phyloP scores from a whole-genome alignment of 2,113 vertebrate species.

The Brachyhypopomus gauderio region DNA sequence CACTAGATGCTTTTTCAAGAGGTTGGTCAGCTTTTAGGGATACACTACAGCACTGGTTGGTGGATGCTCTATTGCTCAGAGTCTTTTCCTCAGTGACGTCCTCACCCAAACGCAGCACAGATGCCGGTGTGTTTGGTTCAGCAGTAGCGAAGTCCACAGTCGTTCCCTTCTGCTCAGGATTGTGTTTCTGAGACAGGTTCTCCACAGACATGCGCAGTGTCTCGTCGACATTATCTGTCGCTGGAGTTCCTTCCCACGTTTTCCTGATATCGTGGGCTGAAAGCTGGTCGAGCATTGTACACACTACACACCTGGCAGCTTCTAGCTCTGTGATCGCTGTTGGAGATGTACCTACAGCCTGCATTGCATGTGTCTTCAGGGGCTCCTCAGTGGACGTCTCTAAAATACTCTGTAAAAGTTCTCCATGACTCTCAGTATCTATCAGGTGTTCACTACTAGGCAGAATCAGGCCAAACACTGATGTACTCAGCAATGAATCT shows the following conservation, averaged over 20 bases:
- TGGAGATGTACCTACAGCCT: not conserved
- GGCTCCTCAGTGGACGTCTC: not conserved
- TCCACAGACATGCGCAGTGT: not conserved
- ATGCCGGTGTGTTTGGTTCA: not conserved
- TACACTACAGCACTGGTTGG: not conserved
- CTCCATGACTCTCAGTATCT: not conserved
- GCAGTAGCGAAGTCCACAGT: not conserved
- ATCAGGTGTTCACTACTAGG: not conserved
- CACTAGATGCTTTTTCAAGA: not conserved
- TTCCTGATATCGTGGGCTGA: not conserved
- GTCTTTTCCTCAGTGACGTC: not conserved
- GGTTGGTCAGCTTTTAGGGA: not conserved
- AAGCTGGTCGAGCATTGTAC: not conserved
- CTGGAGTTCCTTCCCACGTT: not conserved
- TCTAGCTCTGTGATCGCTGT: not conserved
- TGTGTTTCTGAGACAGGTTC: not conserved
- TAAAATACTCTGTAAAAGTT: not conserved
- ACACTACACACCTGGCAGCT: not conserved
- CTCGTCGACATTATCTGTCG: not conserved
- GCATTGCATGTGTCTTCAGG: not conserved
- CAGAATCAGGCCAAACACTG: not conserved
- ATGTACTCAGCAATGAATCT: not conserved
- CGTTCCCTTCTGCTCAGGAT: not conserved
- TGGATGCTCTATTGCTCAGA: too few species aligned
- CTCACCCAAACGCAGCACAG: not conserved